Evolutionary conservation across 2,888 invertebrate species (phyloP).

Genomic region (Drosophila anceps): DNA sequence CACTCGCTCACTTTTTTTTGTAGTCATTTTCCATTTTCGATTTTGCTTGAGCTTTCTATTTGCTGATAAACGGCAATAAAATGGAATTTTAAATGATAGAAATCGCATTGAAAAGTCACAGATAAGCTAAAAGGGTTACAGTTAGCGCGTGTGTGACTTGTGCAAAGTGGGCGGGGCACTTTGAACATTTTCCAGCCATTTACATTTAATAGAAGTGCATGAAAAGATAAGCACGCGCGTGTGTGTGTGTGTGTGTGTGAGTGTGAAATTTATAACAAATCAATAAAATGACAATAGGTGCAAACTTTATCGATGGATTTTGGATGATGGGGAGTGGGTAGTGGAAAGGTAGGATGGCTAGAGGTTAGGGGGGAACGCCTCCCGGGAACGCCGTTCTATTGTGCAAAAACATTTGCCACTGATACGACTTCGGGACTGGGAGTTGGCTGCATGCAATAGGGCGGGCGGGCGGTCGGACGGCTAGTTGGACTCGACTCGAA

Average conservation of each 20-base stretch:
- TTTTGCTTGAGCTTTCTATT: slow-evolving; percentile 49
- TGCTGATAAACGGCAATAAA: slow-evolving; percentile 69
- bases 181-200: slow-evolving; percentile 71
- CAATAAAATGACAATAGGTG: slow-evolving; percentile 80
- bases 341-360: background rate
- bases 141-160: slow-evolving; percentile 51
- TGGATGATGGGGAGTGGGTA: background rate
- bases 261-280: slow-evolving; percentile 78
- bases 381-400: slow-evolving; percentile 64
- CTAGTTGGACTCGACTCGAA: slow-evolving; percentile 10
- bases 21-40: slow-evolving; percentile 28
- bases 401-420: slow-evolving; percentile 46
- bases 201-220: slow-evolving; percentile 73
- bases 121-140: slow-evolving; percentile 69
- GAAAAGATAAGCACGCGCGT: slow-evolving; percentile 65
- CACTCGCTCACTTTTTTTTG: slow-evolving; percentile 10
- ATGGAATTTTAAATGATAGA: slow-evolving; percentile 77
- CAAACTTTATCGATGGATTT: slow-evolving; percentile 68
- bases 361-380: background rate
- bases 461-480: background rate
- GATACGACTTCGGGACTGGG: slow-evolving; percentile 16
- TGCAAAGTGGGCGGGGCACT: slow-evolving; percentile 53
- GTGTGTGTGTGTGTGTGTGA: slow-evolving; percentile 35
- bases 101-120: slow-evolving; percentile 71
- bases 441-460: slow-evolving; percentile 3